Base-by-base conservation (phyloP, 2,888 invertebrate species). In the Lasioglossum figueresi region DNA sequence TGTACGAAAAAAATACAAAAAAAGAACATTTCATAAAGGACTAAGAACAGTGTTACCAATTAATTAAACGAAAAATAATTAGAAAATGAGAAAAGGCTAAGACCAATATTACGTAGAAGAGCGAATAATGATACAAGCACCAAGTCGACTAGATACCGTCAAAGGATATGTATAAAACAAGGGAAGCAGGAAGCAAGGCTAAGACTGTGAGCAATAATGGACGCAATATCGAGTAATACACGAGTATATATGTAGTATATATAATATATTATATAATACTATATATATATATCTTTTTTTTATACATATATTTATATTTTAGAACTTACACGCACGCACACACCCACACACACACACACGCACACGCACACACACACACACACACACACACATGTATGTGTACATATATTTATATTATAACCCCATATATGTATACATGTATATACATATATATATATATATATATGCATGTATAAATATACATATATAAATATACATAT, bases 121-220 rank as follows among this genome's bases (percentile, higher is more conserved):
- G 68, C 71, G 76, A 85, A 63, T 81, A 83, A 83, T 66, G 74
- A 89, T 89, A 89, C 91, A 92, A 92, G 92, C 92, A 91, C 85
- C 70, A 88, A 89, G 88, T 92, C 91, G 86, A 90, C 86, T 86
- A 85, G 40, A 70, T 84, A 86, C 83, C 66, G 77, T 86, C 77
- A 80, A 82, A 84, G 88, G 88, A 90, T 84, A 85, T 88, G 84
- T 40, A 70, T 40, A 88, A 88, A 89, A 89, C 82, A 89, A 89
- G 90, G 92, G 91, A 93, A 93, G 93, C 93, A 91, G 92, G 92
- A 93, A 93, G 93, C 93, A 86, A 93, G 93, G 92, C 92, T 93
- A 92, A 92, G 86, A 92, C 90, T 91, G 92, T 93, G 92, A 94
- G 93, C 93, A 91, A 88, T 90, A 90, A 92, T 93, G 92, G 90